Evolutionary conservation across 2,888 invertebrate genomes (phyloP), one percentile per base, ranked within the genome.

Genomic region (Allygus modestus): DNA sequence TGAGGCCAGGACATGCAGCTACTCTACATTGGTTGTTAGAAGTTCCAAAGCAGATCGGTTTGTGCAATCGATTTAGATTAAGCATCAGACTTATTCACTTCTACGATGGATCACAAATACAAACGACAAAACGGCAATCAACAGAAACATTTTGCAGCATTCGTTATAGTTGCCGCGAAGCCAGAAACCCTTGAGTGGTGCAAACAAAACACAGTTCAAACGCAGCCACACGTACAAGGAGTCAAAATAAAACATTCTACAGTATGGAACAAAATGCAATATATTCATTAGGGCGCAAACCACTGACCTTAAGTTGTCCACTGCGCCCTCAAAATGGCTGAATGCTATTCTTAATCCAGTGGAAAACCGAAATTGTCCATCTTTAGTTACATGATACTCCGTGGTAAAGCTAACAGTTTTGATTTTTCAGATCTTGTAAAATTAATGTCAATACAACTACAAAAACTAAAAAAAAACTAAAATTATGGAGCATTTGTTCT

Each of bases 131-230:
- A 9, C 4, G 26, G 51, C 65, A 4, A 82, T 82, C 82, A 82
- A 82, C 82, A 82, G 82, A 82, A 46, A 82, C 82, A 82, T 82
- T 82, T 82, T 69, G 69, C 82, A 82, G 82, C 71, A 41, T 41
- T 23, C 20, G 26, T 43, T 77, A 20, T 28, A 46, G 46, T 73
- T 77, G 23, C 51, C 77, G 77, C 77, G 46, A 28, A 73, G 73
- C 73, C 73, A 41, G 73, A 28, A 31, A 65, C 31, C 31, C 41
- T 73, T 37, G 37, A 37, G 31, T 73, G 41, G 73, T 73, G 73
- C 73, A 73, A 73, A 73, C 73, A 73, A 65, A 65, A 77, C 77
- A 77, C 77, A 61, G 51, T 82, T 82, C 82, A 82, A 82, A 82
- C 82, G 82, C 82, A 82, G 82, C 82, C 82, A 82, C 82, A 82